A percentile compares a stretch with the other conserved stretches of the same genome.
Conservation (phyloP, 2,888 invertebrate species). For the Parascotia fuliginaria region DNA sequence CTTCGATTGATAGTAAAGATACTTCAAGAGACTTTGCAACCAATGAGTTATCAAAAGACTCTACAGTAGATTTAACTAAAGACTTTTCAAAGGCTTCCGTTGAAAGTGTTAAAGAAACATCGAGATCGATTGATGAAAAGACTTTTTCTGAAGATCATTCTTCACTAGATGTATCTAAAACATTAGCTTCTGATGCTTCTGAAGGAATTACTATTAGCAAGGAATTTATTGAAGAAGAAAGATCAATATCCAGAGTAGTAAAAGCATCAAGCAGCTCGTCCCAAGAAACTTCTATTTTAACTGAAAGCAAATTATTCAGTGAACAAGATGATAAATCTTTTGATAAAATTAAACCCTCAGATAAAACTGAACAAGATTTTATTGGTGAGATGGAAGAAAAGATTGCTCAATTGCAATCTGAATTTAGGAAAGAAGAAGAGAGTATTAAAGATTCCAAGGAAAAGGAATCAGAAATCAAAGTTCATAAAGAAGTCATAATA, state of each 20-base stretch:
- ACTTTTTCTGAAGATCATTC: constrained; percentile 82
- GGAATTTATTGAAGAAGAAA: constrained; percentile 75
- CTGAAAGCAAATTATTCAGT: constrained; percentile 75
- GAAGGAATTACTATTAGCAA: constrained; percentile 73
- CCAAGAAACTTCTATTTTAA: constrained; percentile 74
- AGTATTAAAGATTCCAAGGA: constrained; percentile 34
- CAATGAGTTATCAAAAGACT: constrained; percentile 80
- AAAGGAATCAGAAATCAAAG: constrained; percentile 23
- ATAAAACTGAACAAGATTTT: constrained; percentile 61
- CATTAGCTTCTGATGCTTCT: constrained; percentile 79
- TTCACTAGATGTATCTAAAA: constrained; percentile 80
- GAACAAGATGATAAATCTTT: constrained; percentile 69
- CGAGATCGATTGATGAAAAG: constrained; percentile 79
- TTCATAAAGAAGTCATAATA: constrained; percentile 32
- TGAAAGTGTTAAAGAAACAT: constrained; percentile 79
- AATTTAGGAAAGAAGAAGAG: constrained; percentile 61
- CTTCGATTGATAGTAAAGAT: constrained; percentile 81
- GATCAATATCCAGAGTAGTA: constrained; percentile 65
- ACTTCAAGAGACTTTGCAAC: constrained; percentile 82
- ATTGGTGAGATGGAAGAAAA: constrained; percentile 64
- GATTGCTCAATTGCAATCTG: constrained; percentile 60
- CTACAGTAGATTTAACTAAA: constrained; percentile 78
- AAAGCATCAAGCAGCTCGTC: constrained; percentile 71
- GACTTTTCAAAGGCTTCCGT: constrained; percentile 79
- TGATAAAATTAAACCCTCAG: constrained; percentile 58